Evolutionary conservation across 2,113 vertebrate genomes (phyloP).

Genomic region (Muntiacus reevesi): DNA sequence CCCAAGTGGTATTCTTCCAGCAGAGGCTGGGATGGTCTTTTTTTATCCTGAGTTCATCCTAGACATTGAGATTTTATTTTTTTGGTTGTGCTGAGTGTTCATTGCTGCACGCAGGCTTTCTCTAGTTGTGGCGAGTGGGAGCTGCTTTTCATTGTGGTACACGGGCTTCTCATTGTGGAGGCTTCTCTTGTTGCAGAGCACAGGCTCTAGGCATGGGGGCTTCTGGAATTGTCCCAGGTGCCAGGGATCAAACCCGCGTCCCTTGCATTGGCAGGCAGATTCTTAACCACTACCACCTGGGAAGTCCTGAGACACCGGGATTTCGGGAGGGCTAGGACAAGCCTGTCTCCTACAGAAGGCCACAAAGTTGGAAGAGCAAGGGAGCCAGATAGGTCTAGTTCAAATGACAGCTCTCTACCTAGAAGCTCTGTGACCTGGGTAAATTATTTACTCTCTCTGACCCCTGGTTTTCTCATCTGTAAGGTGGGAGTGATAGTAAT

Average conservation of each 20-base stretch:
- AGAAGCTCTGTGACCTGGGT: background rate
- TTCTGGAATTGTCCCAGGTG: background rate
- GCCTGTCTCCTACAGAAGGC: background rate
- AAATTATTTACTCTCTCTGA: background rate
- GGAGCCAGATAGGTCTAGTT: background rate
- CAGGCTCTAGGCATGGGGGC: background rate
- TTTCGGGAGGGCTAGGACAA: background rate
- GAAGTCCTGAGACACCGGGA: background rate
- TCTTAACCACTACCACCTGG: background rate
- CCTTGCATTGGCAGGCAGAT: background rate
- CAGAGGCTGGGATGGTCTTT: background rate
- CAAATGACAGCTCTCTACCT: background rate
- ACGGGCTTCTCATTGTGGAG: background rate
- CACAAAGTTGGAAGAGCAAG: background rate
- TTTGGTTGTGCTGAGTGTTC: background rate
- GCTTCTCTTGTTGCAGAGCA: background rate
- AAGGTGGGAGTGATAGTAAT: background rate
- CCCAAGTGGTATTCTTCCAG: background rate
- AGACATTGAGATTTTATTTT: background rate
- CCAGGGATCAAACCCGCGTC: background rate
- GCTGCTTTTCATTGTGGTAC: background rate
- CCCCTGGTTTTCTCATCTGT: constrained; percentile 14
- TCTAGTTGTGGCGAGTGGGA: background rate
- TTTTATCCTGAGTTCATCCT: background rate
- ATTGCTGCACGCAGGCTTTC: background rate